These are phyloP conservation scores for Caenorhabditis sp. DNA, from an alignment of 2,888 invertebrate species.

Conservation along the genomic window DNA sequence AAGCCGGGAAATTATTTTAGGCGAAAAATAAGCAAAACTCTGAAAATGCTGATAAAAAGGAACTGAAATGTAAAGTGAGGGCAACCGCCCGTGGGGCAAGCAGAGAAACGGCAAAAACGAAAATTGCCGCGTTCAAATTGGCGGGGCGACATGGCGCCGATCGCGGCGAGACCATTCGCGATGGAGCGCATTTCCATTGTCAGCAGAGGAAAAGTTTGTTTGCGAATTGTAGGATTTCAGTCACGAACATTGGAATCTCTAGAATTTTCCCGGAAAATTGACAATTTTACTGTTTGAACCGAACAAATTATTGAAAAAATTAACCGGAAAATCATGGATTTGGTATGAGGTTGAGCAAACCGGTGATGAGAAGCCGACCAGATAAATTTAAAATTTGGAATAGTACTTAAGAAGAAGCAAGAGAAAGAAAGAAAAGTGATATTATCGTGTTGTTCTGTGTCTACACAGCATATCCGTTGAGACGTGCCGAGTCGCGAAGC, in stretches of 20 bases:
- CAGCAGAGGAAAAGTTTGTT: not conserved
- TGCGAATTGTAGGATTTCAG: no score
- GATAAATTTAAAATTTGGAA: not conserved
- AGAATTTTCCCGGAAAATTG: not conserved
- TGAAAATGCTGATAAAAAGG: no score
- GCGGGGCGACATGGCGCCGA: not conserved
- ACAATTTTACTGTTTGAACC: no score
- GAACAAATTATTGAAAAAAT: no score
- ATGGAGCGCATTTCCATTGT: constrained; percentile 8
- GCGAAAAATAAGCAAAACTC: not conserved
- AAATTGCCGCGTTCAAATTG: constrained; percentile 42
- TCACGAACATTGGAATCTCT: no score
- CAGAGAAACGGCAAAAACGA: not conserved
- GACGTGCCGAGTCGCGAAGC: constrained; percentile 73
- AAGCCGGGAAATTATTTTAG: no score
- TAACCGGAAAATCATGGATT: constrained; percentile 38
- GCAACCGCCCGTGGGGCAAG: not conserved
- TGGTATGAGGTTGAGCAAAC: constrained; percentile 10
- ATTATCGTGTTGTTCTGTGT: not conserved
- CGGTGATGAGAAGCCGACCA: constrained; percentile 31
- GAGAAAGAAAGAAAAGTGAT: not conserved
- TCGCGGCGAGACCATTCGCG: constrained; percentile 39
- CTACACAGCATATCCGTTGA: constrained; percentile 65
- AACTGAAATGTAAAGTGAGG: not conserved
- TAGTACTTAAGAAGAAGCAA: not conserved